These are phyloP conservation scores for Erebia epiphron DNA, from an alignment of 2,888 invertebrate species.

Conservation along the genomic window DNA sequence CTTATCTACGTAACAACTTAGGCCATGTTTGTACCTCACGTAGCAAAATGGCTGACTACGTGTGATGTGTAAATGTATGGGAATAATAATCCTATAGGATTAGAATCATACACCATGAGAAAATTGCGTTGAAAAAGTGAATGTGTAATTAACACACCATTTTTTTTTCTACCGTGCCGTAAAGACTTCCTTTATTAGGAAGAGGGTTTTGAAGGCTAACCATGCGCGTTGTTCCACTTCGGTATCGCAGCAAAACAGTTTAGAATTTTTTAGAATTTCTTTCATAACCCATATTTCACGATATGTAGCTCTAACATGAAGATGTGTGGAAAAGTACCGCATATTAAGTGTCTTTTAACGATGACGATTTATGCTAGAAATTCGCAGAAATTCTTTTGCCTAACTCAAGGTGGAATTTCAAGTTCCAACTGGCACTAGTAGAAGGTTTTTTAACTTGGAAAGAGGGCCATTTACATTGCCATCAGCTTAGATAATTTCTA, in stretches of 20 bases:
- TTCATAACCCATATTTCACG: conserved; percentile 12
- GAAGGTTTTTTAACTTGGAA: too few species aligned
- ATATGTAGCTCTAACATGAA: neutral
- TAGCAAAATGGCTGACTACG: too few species aligned
- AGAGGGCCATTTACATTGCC: neutral
- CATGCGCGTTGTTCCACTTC: conserved; percentile 5
- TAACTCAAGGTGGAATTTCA: too few species aligned
- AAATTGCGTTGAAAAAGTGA: neutral
- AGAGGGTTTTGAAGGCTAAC: conserved; percentile 13
- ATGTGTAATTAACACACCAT: neutral
- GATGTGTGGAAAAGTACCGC: neutral
- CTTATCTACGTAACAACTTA: too few species aligned
- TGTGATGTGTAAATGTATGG: neutral
- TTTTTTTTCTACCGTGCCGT: neutral
- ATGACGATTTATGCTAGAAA: neutral
- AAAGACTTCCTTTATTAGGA: conserved; percentile 4
- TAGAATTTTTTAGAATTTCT: conserved; percentile 8
- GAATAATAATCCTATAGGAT: neutral
- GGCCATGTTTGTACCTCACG: too few species aligned
- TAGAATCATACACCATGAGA: neutral
- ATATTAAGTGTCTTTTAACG: neutral
- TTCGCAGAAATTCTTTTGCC: neutral
- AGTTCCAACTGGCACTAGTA: too few species aligned
- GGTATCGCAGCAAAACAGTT: neutral
- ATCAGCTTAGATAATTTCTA: neutral